Evolutionary conservation across 2,888 invertebrate species (phyloP).

Genomic region (Tineola bisselliella): DNA sequence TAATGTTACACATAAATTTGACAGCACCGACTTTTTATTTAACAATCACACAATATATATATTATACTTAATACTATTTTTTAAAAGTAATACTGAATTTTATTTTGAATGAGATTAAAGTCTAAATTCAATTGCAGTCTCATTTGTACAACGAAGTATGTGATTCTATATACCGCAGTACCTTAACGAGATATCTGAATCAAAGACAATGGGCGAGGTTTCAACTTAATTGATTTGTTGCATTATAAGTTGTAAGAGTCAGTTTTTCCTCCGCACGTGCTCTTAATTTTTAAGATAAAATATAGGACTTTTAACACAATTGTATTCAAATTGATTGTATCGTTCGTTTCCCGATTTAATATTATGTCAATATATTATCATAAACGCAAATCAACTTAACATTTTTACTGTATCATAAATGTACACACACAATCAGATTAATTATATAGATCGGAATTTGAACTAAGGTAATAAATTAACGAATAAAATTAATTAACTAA

Average conservation of each 20-base stretch:
- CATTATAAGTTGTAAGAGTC: constrained; percentile 17
- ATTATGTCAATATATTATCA: neutral
- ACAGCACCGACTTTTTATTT: constrained; percentile 34
- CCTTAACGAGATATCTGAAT: constrained; percentile 51
- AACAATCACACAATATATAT: neutral
- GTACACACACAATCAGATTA: neutral
- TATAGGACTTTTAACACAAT: neutral
- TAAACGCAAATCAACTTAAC: neutral
- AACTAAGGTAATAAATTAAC: constrained; percentile 4
- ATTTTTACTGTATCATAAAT: neutral
- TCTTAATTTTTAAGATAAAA: constrained; percentile 8
- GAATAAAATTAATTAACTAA: neutral
- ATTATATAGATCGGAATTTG: neutral
- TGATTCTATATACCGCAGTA: constrained; percentile 18
- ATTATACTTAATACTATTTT: neutral
- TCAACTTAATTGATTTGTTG: constrained; percentile 42
- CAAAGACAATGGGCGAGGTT: constrained; percentile 47
- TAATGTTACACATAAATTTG: constrained; percentile 52
- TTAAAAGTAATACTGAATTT: neutral
- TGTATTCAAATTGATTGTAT: neutral
- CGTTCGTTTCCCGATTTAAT: neutral
- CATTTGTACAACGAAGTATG: neutral
- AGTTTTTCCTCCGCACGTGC: constrained; percentile 14
- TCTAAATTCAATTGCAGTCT: neutral
- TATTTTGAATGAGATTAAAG: neutral